Evolutionary conservation across 2,113 vertebrate species (phyloP), one percentile per base, ranked within the genome.

Genomic region (Cynocephalus volans): DNA sequence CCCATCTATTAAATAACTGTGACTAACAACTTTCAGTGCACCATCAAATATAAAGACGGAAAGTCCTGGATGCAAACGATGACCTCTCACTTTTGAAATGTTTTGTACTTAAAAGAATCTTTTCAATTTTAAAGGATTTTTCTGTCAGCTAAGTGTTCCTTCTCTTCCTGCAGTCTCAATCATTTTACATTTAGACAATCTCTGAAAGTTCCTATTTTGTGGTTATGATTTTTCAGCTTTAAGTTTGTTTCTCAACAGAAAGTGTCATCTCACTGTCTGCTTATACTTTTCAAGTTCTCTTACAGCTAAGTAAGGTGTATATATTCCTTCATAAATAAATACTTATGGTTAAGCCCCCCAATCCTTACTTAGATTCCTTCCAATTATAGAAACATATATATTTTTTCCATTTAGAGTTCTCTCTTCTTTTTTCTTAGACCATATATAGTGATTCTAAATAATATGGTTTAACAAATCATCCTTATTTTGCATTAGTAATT

Each of bases 201-300:
- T 92, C n/a, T 85, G 60, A 9, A 88, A 64, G 18, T 94, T 90
- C 17, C 70, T 85, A 65, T 56, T 80, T 88, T 82, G 41, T 67
- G 21, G 15, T 84, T 70, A 31, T 93, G 33, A 2, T 45, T 93
- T 89, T 70, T 81, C 24, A 79, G 0, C 13, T 54, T 8, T 54
- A 21, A 70, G 41, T 64, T 96, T 79, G 24, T 77, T 92, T 86
- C 36, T 90, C 28, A 88, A 13, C 41, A 62, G 26, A 50, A 75
- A 21, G 8, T 76, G 19, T 31, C 21, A 11, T 5, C 52, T 67
- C 52, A 18, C 13, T 92, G 11, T 64, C 41, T 60, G 21, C 1
- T 18, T 87, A 41, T 28, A 45, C 19, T 84, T 90, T 50, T 87
- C 7, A 48, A 17, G 60, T 36, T 84, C 58, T 54, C 86, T 15